Percentiles rank a stretch among this genome's conserved stretches.
These are phyloP conservation scores for Phanerotoma sp. DNA, from an alignment of 2,888 invertebrate species.

Conservation along the genomic window DNA sequence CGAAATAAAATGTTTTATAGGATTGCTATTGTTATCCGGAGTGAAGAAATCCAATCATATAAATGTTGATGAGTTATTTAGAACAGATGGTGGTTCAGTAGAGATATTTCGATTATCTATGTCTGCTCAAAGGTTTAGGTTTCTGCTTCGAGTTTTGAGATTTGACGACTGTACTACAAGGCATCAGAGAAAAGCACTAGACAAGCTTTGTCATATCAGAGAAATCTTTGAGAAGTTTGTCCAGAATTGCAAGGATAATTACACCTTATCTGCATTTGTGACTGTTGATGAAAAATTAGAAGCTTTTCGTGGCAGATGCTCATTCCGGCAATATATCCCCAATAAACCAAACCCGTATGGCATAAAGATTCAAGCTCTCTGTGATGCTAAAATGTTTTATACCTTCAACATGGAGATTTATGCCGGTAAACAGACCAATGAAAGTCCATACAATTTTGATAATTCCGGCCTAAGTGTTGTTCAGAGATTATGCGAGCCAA, in stretches of 20 bases:
- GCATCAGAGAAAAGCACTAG: not conserved
- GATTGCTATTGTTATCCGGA: too few species aligned
- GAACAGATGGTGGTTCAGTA: too few species aligned
- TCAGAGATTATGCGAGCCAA: too few species aligned
- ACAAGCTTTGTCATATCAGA: constrained; percentile 18
- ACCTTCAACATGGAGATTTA: too few species aligned
- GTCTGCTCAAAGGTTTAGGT: constrained; percentile 14
- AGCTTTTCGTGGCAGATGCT: constrained; percentile 18
- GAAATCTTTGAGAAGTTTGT: constrained; percentile 21
- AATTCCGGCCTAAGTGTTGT: too few species aligned
- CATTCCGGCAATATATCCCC: constrained; percentile 4
- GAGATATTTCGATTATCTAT: constrained; percentile 16
- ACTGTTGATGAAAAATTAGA: constrained; percentile 20
- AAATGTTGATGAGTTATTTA: too few species aligned
- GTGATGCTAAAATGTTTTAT: too few species aligned
- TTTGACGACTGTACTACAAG: constrained; percentile 24
- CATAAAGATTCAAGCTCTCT: too few species aligned
- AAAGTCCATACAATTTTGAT: too few species aligned
- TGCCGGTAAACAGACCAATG: too few species aligned
- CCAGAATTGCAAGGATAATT: constrained; percentile 13
- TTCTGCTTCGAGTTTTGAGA: constrained; percentile 4
- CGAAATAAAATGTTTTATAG: too few species aligned
- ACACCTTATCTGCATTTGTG: constrained; percentile 10
- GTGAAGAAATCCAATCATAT: too few species aligned
- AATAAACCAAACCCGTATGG: constrained; percentile 40